Percentiles rank a stretch among this genome's conserved stretches.
Evolutionary conservation across 2,888 invertebrate genomes (phyloP).

Genomic region (Drosophila anomelani): DNA sequence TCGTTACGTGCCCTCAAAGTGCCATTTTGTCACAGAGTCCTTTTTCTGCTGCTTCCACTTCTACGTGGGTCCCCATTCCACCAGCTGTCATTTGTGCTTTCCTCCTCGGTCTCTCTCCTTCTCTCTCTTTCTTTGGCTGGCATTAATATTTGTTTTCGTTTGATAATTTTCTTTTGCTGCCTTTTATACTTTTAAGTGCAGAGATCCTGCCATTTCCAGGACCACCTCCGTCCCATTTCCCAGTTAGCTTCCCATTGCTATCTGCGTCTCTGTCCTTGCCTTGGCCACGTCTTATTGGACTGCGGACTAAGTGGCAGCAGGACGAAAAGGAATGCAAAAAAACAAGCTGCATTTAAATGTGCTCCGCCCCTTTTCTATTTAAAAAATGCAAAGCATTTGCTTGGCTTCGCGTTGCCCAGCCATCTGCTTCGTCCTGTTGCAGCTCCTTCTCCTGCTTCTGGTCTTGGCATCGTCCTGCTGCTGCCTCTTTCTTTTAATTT

Average conservation of each 20-base stretch:
- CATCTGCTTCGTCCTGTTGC: constrained; percentile 17
- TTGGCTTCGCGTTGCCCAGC: constrained; percentile 45
- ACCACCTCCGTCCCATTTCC: constrained; percentile 15
- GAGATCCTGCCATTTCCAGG: constrained; percentile 42
- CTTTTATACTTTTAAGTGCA: constrained; percentile 79
- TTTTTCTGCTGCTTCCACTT: constrained; percentile 11
- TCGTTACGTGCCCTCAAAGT: constrained; percentile 80
- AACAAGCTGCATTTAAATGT: constrained; percentile 75
- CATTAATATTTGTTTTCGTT: constrained; percentile 81
- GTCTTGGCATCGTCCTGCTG: constrained; percentile 40
- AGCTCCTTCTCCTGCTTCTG: constrained; percentile 28
- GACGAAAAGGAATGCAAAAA: constrained; percentile 39
- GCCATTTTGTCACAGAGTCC: constrained; percentile 69
- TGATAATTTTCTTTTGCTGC: constrained; percentile 79
- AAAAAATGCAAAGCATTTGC: constrained; percentile 75
- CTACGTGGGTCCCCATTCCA: constrained; percentile 22
- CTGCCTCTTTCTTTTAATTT: constrained; percentile 77
- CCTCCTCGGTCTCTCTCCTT: constrained; percentile 30
- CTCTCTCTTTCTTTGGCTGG: constrained; percentile 33
- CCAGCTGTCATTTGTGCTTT: constrained; percentile 73
- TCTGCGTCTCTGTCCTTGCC: constrained; percentile 41
- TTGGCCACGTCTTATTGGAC: constrained; percentile 76
- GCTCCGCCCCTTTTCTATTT: constrained; percentile 82
- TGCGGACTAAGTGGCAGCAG: constrained; percentile 50
- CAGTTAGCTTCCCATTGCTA: constrained; percentile 39